These are phyloP conservation scores for Bradysia coprophila DNA, from an alignment of 1,140 invertebrate genomes.

Conservation along the genomic window DNA sequence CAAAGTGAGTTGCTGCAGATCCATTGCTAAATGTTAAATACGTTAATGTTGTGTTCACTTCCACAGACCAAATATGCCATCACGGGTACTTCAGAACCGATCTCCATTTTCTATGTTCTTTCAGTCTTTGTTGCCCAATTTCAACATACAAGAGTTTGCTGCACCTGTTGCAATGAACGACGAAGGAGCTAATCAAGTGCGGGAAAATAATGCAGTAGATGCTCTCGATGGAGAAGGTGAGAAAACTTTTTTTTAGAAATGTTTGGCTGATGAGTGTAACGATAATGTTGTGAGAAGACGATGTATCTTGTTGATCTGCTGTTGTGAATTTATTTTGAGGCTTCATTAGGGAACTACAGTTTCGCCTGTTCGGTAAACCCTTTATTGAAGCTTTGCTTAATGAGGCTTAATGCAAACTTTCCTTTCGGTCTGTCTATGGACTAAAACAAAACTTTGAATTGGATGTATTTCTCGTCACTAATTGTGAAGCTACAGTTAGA, in stretches of 20 bases:
- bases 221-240: neutral
- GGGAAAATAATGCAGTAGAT: neutral
- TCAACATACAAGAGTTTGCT: conserved; percentile 24
- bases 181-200: conserved; percentile 2
- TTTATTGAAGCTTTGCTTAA: neutral
- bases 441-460: neutral
- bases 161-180: conserved; percentile 3
- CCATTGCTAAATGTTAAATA: neutral
- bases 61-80: conserved; percentile 26
- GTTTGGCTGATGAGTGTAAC: too few species aligned
- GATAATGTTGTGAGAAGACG: too few species aligned
- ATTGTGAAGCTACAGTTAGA: conserved; percentile 12
- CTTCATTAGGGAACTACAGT: too few species aligned
- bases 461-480: neutral
- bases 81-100: conserved; percentile 14
- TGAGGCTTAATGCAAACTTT: neutral
- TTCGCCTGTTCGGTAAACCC: neutral
- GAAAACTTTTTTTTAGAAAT: too few species aligned
- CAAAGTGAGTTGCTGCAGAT: too few species aligned
- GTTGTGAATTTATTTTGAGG: too few species aligned
- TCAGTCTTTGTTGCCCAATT: conserved; percentile 42
- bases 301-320: too few species aligned
- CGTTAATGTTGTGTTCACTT: too few species aligned
- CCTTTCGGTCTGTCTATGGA: conserved; percentile 3
- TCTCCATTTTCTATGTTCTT: conserved; percentile 37